phyloP scores from a whole-genome alignment of 2,113 vertebrate genomes.

The Empidonax alnorum region DNA sequence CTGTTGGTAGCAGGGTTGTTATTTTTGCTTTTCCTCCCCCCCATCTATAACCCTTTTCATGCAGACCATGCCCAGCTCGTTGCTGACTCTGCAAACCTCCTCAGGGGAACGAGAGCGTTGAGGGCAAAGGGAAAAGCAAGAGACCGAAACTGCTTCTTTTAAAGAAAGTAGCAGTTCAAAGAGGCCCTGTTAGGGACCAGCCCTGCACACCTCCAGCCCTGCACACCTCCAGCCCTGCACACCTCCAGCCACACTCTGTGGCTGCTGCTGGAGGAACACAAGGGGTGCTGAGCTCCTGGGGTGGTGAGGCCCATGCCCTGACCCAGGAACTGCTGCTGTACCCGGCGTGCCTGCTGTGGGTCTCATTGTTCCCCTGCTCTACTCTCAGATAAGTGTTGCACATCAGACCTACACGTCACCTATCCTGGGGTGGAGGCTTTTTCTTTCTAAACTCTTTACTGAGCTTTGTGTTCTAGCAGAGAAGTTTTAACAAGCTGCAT shows the following conservation, averaged over 20 bases:
- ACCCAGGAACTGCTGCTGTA: background rate
- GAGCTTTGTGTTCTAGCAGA: background rate
- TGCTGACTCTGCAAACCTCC: background rate
- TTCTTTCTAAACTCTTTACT: background rate
- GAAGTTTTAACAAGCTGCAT: background rate
- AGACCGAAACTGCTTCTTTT: background rate
- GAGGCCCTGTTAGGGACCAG: background rate
- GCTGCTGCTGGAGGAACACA: background rate
- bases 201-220: background rate
- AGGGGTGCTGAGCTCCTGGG: background rate
- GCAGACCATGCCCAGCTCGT: background rate
- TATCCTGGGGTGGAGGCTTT: background rate
- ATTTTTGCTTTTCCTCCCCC: background rate
- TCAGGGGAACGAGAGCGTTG: fast-evolving
- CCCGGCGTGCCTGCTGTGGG: fast-evolving
- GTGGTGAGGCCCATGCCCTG: fast-evolving
- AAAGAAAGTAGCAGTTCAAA: background rate
- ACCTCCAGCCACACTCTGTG: fast-evolving
- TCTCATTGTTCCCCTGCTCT: background rate
- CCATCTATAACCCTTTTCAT: background rate
- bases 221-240: background rate
- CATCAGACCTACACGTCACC: background rate
- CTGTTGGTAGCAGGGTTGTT: background rate
- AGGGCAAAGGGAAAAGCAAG: background rate
- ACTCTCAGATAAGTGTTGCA: fast-evolving